phyloP scores from a whole-genome alignment of 2,113 vertebrate species.

The Argyrosomus japonicus region DNA sequence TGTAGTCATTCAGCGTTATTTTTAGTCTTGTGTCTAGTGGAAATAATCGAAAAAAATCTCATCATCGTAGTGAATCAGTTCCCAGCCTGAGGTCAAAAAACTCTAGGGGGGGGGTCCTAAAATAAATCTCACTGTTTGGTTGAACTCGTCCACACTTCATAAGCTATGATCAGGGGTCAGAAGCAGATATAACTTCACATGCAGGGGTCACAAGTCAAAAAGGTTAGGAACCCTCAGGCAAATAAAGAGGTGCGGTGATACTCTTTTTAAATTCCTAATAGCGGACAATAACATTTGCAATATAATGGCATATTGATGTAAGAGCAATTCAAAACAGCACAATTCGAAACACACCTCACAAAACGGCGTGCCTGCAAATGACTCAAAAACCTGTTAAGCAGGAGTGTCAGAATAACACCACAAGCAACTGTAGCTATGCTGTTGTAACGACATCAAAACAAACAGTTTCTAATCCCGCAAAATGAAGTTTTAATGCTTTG shows the following conservation, averaged over 20 bases:
- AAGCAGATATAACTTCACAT: not conserved
- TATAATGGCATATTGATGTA: not conserved
- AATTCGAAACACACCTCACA: slow-evolving; percentile 37
- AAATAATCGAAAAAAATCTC: not conserved
- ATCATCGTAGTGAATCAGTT: not conserved
- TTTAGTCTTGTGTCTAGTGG: not conserved
- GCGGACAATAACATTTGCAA: not conserved
- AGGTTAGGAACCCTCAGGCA: no score
- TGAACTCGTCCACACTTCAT: not conserved
- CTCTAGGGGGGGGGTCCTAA: not conserved
- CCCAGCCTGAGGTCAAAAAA: no score
- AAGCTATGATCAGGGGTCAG: not conserved
- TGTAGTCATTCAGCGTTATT: not conserved
- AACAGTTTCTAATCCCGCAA: slow-evolving; percentile 10
- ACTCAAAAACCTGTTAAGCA: slow-evolving; percentile 68
- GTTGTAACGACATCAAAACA: slow-evolving; percentile 1
- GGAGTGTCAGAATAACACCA: slow-evolving; percentile 27
- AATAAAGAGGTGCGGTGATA: not conserved
- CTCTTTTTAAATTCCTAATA: not conserved
- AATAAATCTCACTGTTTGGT: not conserved
- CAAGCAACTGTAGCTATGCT: not conserved
- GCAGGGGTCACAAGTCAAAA: not conserved
- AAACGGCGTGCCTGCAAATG: not conserved
- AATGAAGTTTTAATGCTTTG: not conserved
- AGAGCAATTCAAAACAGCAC: not conserved